Evolutionary conservation across 2,888 invertebrate genomes (phyloP), one percentile per base, ranked within the genome.

Genomic region (Heliconius ismenius): DNA sequence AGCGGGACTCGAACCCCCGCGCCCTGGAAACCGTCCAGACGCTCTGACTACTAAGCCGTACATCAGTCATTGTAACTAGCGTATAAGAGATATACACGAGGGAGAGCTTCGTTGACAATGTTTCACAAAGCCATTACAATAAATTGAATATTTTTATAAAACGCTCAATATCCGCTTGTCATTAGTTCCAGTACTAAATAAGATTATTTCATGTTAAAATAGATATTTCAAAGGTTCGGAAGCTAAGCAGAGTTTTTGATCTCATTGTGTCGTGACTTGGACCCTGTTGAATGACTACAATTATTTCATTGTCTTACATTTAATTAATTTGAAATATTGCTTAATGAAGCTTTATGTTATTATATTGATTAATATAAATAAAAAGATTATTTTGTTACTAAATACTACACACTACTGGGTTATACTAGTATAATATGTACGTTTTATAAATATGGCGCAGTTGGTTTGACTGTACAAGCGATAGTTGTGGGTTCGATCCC

Each of bases 171-270:
- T 18, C 54, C 7, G 18, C 28, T 13, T n/a, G 6, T 54, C 28
- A 54, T 69, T 69, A 54, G 2, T n/a, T n/a, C 10, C 2, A n/a
- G 7, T 54, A 39, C 54, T 54, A 28, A 54, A n/a, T 15, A 65
- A 39, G n/a, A 65, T 39, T 13, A 54, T 54, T 69, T n/a, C 1
- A 54, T 32, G 13, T 69, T 49, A 49, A n/a, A 69, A 28, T 69
- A 54, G 7, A 4, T 32, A 54, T 69, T 11, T 54, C 69, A 69
- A 69, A 69, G n/a, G 54, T 10, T 69, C 49, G 32, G 21, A 26
- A 68, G 26, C 54, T 21, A 54, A 69, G 21, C 11, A 11, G 32
- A 69, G 49, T 28, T 54, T 69, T 69, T 69, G 49, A 69, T 54
- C 43, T 49, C 18, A 69, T 54, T 32, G 54, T 69, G 32, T 69